Percentiles rank a stretch among this genome's conserved stretches.
phyloP scores from a whole-genome alignment of 1,140 invertebrate species.

The Drosophila carrolli region DNA sequence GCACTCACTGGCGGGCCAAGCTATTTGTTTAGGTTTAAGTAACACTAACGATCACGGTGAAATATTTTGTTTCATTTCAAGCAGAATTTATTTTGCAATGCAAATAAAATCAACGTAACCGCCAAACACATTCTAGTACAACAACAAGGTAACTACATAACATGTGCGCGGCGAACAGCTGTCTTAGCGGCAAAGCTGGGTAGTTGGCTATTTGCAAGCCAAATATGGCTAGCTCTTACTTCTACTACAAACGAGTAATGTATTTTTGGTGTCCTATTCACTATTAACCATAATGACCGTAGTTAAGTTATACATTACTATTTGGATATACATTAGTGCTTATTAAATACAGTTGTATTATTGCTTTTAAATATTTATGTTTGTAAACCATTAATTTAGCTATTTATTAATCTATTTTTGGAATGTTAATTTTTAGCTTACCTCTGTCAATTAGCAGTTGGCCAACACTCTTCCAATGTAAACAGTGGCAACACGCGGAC shows the following conservation, averaged over 20 bases:
- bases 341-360: too few relatives aligned
- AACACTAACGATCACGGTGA: neutral
- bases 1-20: slow-evolving; percentile 1
- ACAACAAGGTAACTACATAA: slow-evolving; percentile 13
- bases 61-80: neutral
- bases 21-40: neutral
- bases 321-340: too few relatives aligned
- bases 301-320: too few relatives aligned
- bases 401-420: neutral
- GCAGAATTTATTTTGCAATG: slow-evolving; percentile 14
- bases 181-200: neutral
- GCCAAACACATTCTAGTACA: neutral
- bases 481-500: slow-evolving; percentile 8
- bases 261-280: too few relatives aligned
- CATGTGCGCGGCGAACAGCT: slow-evolving; percentile 20
- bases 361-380: too few relatives aligned
- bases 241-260: too few relatives aligned
- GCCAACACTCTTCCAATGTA: neutral
- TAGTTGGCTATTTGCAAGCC: slow-evolving; percentile 1
- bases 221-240: neutral
- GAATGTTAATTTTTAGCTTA: neutral
- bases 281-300: too few relatives aligned
- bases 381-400: neutral
- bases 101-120: slow-evolving; percentile 14
- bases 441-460: neutral